Conservation (phyloP, 2,888 invertebrate species). For the Drosophila lacicola region DNA sequence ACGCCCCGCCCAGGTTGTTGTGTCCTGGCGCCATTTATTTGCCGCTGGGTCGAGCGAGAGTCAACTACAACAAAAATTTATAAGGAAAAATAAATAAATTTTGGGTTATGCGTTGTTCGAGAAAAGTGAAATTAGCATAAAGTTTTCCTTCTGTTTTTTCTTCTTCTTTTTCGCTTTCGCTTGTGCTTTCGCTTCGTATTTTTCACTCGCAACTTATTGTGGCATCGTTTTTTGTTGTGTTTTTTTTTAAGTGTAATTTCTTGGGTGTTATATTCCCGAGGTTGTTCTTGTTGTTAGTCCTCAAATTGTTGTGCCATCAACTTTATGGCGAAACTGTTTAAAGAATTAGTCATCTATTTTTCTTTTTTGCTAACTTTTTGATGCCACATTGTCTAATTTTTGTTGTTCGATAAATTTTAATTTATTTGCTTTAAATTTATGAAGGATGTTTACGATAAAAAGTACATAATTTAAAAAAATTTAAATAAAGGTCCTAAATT, state of each 20-base stretch:
- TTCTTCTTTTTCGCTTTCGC: constrained; percentile 6
- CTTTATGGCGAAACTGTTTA: constrained; percentile 51
- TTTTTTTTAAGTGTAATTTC: constrained; percentile 47
- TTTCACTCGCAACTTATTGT: constrained; percentile 56
- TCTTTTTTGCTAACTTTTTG: constrained; percentile 34
- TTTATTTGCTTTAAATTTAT: background rate
- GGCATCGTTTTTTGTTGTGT: constrained; percentile 31
- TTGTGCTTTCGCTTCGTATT: constrained; percentile 54
- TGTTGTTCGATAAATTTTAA: background rate
- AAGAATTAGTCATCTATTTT: constrained; percentile 39
- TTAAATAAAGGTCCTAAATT: too few species aligned
- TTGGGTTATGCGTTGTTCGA: constrained; percentile 75
- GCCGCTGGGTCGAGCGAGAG: constrained; percentile 18
- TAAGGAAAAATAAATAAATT: constrained; percentile 41
- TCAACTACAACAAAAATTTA: constrained; percentile 1
- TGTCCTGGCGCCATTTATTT: constrained; percentile 68
- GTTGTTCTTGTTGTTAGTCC: constrained; percentile 16
- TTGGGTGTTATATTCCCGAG: constrained; percentile 42
- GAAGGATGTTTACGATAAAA: too few species aligned
- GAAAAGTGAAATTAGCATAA: constrained; percentile 80
- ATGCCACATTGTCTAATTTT: constrained; percentile 30
- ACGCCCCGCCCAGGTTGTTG: constrained; percentile 10
- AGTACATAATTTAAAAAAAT: too few species aligned
- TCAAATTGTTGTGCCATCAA: constrained; percentile 47
- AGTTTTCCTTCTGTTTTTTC: constrained; percentile 39